These are phyloP conservation scores for Allygus modestus DNA, from an alignment of 2,888 invertebrate genomes.

Conservation along the genomic window DNA sequence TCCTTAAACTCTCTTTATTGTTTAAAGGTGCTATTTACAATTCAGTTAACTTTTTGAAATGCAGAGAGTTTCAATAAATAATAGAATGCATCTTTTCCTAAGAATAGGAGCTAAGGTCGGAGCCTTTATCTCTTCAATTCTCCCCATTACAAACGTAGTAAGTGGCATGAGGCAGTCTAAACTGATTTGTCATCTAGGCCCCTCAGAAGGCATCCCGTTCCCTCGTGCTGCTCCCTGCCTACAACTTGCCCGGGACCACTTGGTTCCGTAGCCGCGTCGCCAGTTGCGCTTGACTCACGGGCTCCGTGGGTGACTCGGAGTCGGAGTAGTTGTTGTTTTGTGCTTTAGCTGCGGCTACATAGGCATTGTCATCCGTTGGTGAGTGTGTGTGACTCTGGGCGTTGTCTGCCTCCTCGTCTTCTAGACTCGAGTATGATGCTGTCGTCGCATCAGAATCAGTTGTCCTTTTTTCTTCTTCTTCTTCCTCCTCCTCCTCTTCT, in stretches of 20 bases:
- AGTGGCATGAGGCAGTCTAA: slow-evolving; percentile 1
- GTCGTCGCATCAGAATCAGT: slow-evolving; percentile 76
- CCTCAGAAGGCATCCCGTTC: slow-evolving; percentile 46
- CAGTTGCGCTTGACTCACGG: slow-evolving; percentile 70
- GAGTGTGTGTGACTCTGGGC: slow-evolving; percentile 34
- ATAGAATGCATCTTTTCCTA: no score
- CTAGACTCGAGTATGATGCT: slow-evolving; percentile 77
- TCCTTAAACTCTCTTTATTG: no score
- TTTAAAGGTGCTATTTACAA: no score
- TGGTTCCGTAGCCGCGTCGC: not conserved
- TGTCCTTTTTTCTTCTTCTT: slow-evolving; percentile 59
- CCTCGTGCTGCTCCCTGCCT: not conserved
- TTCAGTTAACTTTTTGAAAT: no score
- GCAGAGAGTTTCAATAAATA: no score
- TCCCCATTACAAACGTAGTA: not conserved
- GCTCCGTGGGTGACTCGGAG: slow-evolving; percentile 78
- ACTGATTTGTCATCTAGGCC: slow-evolving; percentile 40
- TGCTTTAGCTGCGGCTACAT: slow-evolving; percentile 61
- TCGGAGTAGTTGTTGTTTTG: slow-evolving; percentile 73
- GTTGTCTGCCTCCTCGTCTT: slow-evolving; percentile 75
- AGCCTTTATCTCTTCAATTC: not conserved
- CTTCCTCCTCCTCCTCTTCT: slow-evolving; percentile 53
- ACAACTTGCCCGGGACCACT: slow-evolving; percentile 11
- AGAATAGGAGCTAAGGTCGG: no score
- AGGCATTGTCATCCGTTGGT: slow-evolving; percentile 66